Base-by-base conservation (phyloP, 2,113 vertebrate species). In the Platichthys stellatus region DNA sequence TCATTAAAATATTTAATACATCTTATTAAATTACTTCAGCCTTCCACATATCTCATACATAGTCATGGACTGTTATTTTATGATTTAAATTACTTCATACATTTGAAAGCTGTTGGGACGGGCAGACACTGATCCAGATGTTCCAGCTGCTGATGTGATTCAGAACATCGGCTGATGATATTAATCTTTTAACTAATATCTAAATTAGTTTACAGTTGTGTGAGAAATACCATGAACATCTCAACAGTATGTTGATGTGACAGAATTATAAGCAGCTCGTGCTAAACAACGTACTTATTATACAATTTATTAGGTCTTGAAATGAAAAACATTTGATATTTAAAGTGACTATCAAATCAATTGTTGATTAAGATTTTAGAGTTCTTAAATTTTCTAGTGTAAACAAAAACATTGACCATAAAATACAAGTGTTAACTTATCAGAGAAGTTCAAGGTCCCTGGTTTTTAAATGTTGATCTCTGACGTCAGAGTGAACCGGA, bases 11-110 rank as follows among this genome's bases (percentile, higher is more conserved):
- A 18, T 49, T 49, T 49, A 49, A 49, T 49, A 47, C 45, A 14
- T 47, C 5, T 47, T 17, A 47, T 47, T 49, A 49, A 49, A 49
- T 49, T 49, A 49, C 15, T 18, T 18, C 4, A 49, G 45, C 18
- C 45, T 49, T 18, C 45, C 2, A 54, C 51, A 54, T 53, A 53
- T 20, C 10, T n/a, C 3, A n/a, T 53, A 54, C 7, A n/a, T 2
- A n/a, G 20, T 4, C 17, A 53, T 54, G 45, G 45, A 18, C 45
- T 18, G 5, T 49, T 15, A 49, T 49, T 6, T 49, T 15, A 73
- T 49, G 45, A 73, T 89, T 87, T 81, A 85, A 85, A 43, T 11
- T 12, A 43, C 3, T 13, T 3, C 13, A 43, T 26, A 76, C 28
- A 71, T 60, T 51, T 4, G 5, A 23, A 59, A 58, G 45, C 18